Conservation (phyloP, 2,888 invertebrate species). For the Ceraclea dissimilis region DNA sequence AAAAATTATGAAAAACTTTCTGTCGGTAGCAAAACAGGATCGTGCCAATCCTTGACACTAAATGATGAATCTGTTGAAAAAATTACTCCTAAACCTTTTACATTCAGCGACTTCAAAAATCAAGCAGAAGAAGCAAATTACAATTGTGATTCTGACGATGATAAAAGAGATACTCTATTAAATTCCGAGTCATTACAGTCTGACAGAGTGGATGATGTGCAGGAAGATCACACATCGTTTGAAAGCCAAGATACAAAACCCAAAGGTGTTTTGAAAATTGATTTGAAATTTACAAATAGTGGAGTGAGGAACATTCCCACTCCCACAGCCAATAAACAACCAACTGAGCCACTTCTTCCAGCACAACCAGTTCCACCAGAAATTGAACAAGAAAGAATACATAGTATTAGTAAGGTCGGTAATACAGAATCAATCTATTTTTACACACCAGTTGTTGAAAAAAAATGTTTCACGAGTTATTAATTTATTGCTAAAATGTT, state of each 20-base stretch:
- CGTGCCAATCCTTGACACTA: slow-evolving; percentile 28
- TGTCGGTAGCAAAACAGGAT: slow-evolving; percentile 6
- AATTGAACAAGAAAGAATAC: slow-evolving; percentile 73
- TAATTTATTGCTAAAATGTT: slow-evolving; percentile 16
- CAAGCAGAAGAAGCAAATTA: slow-evolving; percentile 32
- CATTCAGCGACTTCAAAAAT: slow-evolving; percentile 50
- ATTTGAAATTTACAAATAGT: slow-evolving; percentile 12
- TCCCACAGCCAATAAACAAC: slow-evolving; percentile 40
- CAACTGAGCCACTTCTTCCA: slow-evolving; percentile 45
- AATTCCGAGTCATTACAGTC: slow-evolving; percentile 24
- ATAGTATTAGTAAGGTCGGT: slow-evolving; percentile 73
- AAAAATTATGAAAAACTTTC: slow-evolving; percentile 31
- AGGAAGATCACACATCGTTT: not conserved
- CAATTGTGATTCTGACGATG: slow-evolving; percentile 25
- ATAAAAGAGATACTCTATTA: slow-evolving; percentile 19
- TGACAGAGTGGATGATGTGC: slow-evolving; percentile 21
- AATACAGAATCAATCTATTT: slow-evolving; percentile 3
- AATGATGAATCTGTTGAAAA: slow-evolving; percentile 37
- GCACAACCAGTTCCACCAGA: slow-evolving; percentile 71
- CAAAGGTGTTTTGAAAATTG: slow-evolving; percentile 6
- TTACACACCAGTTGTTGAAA: not conserved
- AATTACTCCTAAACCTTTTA: slow-evolving; percentile 41
- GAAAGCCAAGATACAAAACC: not conserved
- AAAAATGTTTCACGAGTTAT: not conserved
- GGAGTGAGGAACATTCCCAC: slow-evolving; percentile 27